Base-by-base conservation (phyloP, 2,113 vertebrate species). In the Oriolus oriolus region DNA sequence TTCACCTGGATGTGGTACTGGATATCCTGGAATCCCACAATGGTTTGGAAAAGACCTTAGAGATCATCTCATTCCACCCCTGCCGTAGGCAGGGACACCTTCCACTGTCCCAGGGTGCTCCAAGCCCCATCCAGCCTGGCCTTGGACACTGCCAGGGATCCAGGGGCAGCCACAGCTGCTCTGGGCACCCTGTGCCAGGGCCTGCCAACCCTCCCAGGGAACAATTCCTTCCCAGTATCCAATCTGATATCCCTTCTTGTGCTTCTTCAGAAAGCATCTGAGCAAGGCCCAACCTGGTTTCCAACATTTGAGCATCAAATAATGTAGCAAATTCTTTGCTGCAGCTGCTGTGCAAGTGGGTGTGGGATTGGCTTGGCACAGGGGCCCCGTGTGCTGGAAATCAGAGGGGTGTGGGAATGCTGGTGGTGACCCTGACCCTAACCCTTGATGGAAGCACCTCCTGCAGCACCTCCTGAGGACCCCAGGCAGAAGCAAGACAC, bases 51-150 rank as follows among this genome's bases (percentile, higher is more conserved):
- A 33, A 6, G 9, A 63, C 35, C 6, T 56, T 26, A 26, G 7
- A 63, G n/a, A 21, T 47, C 60, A 19, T 35, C 45, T 24, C 15
- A 10, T 68, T 10, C 24, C 42, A 41, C 31, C 21, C 4, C 37
- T n/a, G 57, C 15, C n/a, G 11, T 13, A 19, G 19, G 12, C 20
- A 49, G 52, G 17, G 61, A 19, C 53, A 44, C 15, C 27, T 69
- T 0, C 23, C 28, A 16, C 35, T 26, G 0, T 9, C 41, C 56
- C 64, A 69, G 74, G 64, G 0, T 13, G 64, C n/a, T 70, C 74
- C 47, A 2, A 87, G 16, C 64, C 39, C 19, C 0, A 0, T 49
- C 59, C 59, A 23, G 0, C 31, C 26, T 35, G 49, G 9, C 31
- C 35, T 57, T 10, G 57, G 42, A 0, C 66, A 50, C 50, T 50